Evolutionary conservation across 2,113 vertebrate species (phyloP).

Genomic region (Sebastes fasciatus): DNA sequence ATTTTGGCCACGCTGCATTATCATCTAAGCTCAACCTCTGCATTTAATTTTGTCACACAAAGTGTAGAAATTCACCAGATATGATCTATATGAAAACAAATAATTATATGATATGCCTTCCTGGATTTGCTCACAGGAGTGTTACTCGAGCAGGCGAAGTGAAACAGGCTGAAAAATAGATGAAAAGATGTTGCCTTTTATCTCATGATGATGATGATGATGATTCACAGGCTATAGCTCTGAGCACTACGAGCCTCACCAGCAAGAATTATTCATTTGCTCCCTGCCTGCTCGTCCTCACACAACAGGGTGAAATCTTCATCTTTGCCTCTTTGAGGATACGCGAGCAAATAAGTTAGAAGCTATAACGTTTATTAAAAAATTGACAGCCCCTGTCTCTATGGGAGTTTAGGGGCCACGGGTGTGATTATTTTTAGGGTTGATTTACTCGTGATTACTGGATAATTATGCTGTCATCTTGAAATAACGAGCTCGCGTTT

Average conservation of each 20-base stretch:
- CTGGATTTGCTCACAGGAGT: conserved; percentile 46
- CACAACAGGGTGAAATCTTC: conserved; percentile 47
- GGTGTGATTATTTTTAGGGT: conserved; percentile 13
- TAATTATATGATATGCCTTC: conserved; percentile 47
- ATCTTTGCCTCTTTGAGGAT: conserved; percentile 44
- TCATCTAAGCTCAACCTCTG: conserved; percentile 34
- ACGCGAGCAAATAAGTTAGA: conserved; percentile 37
- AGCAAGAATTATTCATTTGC: conserved; percentile 64
- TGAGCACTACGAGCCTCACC: conserved; percentile 58
- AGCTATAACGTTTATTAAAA: conserved; percentile 38
- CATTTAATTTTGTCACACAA: conserved; percentile 49
- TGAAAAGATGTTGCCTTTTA: conserved; percentile 68
- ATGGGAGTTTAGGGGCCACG: background rate
- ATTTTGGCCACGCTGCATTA: conserved; percentile 52
- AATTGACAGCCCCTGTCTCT: background rate
- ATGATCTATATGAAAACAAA: conserved; percentile 58
- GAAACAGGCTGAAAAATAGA: conserved; percentile 54
- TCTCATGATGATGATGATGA: conserved; percentile 61
- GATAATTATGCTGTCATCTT: conserved; percentile 36
- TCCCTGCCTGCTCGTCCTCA: conserved; percentile 19
- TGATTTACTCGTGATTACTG: conserved; percentile 33
- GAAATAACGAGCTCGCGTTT: conserved; percentile 17
- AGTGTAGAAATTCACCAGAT: conserved; percentile 48
- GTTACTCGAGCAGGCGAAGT: conserved; percentile 33
- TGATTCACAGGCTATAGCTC: conserved; percentile 64